These are phyloP conservation scores for Pangasius mekongensis DNA, from an alignment of 2,797 vertebrate genomes.

Conservation along the genomic window DNA sequence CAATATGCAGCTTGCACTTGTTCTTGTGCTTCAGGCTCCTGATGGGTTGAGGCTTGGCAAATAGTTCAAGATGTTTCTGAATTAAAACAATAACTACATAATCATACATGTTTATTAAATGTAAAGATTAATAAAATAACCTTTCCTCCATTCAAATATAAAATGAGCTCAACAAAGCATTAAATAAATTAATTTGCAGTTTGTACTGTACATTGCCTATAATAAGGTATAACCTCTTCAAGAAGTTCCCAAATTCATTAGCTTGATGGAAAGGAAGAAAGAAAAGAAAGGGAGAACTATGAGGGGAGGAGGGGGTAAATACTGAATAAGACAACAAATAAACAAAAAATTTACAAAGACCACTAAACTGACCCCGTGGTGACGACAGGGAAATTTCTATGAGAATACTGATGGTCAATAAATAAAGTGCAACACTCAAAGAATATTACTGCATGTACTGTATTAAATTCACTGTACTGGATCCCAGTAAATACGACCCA, in stretches of 20 bases:
- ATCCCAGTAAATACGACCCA: conserved; percentile 1
- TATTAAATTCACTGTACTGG: conserved; percentile 35
- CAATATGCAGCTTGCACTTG: neutral
- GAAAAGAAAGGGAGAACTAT: neutral
- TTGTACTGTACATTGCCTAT: conserved; percentile 64
- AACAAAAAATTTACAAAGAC: conserved; percentile 8
- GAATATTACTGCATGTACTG: conserved; percentile 59
- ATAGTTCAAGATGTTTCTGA: conserved; percentile 7
- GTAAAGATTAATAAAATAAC: conserved; percentile 43
- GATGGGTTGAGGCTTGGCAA: neutral
- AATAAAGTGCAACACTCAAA: conserved; percentile 80
- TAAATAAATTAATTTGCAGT: conserved; percentile 78
- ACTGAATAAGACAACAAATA: conserved; percentile 27
- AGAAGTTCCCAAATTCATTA: conserved; percentile 10
- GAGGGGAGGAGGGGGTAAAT: neutral
- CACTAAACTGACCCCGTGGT: conserved; percentile 19
- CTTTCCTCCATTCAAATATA: conserved; percentile 33
- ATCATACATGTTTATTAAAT: conserved; percentile 24
- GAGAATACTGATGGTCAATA: conserved; percentile 74
- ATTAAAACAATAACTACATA: conserved; percentile 13
- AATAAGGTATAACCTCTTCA: conserved; percentile 22
- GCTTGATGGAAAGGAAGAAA: neutral
- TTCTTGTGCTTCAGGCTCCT: neutral
- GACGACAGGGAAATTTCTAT: conserved; percentile 26
- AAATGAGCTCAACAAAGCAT: conserved; percentile 60